These are phyloP conservation scores for Diarsia rubi DNA, from an alignment of 2,888 invertebrate genomes.

Conservation along the genomic window DNA sequence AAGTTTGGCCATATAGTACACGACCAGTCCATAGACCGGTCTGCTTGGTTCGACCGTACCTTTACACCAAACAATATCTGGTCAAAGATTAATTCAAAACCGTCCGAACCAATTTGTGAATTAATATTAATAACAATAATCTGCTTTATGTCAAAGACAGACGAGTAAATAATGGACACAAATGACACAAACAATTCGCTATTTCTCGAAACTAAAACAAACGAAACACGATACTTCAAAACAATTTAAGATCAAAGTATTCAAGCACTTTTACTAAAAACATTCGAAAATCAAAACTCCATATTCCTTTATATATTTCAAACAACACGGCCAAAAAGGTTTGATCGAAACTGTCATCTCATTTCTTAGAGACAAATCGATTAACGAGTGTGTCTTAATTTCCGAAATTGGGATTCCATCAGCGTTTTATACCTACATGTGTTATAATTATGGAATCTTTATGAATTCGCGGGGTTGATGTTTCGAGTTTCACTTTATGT, in stretches of 20 bases:
- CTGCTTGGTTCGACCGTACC: background rate
- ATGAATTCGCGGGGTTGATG: conserved; percentile 29
- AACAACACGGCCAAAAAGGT: conserved; percentile 17
- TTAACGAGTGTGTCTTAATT: conserved; percentile 66
- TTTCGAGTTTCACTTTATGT: conserved; percentile 22
- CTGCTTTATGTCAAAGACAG: background rate
- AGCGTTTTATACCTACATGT: conserved; percentile 8
- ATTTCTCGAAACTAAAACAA: background rate
- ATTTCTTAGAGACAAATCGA: conserved; percentile 49
- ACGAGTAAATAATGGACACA: background rate
- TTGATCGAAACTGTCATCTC: conserved; percentile 12
- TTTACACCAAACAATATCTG: background rate
- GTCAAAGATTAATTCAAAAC: background rate
- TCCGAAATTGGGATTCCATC: conserved; percentile 66
- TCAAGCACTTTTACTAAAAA: background rate
- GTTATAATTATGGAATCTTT: conserved; percentile 41
- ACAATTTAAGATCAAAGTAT: background rate
- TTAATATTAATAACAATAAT: background rate
- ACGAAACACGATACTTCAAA: background rate
- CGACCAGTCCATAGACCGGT: background rate
- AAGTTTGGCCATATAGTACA: background rate
- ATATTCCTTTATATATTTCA: background rate
- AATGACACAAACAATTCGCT: background rate
- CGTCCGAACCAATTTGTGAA: background rate
- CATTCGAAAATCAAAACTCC: conserved; percentile 5